Base-by-base conservation (phyloP, 2,888 invertebrate genomes). In the Mesorhabditis belari region DNA sequence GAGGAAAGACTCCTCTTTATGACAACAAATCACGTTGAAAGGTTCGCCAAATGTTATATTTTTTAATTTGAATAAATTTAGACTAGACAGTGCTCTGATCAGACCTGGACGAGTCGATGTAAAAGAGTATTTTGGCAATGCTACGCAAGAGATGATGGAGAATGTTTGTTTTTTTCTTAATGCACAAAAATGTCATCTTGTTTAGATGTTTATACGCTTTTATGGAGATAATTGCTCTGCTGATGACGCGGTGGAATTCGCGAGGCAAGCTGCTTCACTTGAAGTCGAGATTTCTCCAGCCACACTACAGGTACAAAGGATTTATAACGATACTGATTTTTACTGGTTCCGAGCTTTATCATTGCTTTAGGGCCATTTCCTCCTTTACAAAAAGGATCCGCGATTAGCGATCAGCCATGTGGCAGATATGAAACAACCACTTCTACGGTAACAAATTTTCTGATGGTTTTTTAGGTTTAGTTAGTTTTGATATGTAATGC, bases 1-100 rank as follows among this genome's bases (percentile, higher is more conserved):
- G 98, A 99, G 84, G 98, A 92, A 0, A 85, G 98, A 66, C 91
- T 99, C 70, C 87, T 99, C 12, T 98, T 99, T 83, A 99, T 99
- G 98, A 99, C 98, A 0, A 99, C 98, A 0, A 99, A 99, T 84
- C 94, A 94, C 83, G 85, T 94, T 49, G 91, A 96, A 69, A 27
- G 51, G 51, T 50, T 1, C 12, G 12, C 1, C n/a, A n/a, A n/a
- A n/a, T n/a, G n/a, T n/a, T n/a, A n/a, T n/a, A n/a, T n/a, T n/a
- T n/a, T n/a, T n/a, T n/a, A n/a, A n/a, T n/a, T n/a, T n/a, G n/a
- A n/a, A n/a, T n/a, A n/a, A n/a, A 9, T 1, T 9, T 23, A 89
- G 92, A 76, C 85, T 99, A 71, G 98, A 99, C 83, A 90, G 92
- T 62, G 98, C 98, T 1, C 84, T 98, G 49, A 90, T 98, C 63